phyloP scores from a whole-genome alignment of 1,140 invertebrate species.

The Conus ventricosus region DNA sequence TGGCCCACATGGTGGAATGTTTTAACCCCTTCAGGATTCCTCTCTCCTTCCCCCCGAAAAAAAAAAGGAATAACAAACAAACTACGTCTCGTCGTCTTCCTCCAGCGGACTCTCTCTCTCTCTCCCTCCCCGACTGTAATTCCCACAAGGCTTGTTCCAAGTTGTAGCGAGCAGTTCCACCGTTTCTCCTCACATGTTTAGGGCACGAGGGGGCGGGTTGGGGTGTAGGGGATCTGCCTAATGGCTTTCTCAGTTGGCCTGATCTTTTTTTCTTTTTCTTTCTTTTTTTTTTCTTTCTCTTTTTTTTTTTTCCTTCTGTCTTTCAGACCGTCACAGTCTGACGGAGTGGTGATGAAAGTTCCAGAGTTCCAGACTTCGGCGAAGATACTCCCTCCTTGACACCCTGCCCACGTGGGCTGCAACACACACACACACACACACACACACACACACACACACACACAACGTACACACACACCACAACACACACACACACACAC shows the following conservation, averaged over 20 bases:
- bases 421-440: conserved; percentile 7
- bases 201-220: background rate
- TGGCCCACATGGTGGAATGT: conserved; percentile 25
- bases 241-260: conserved; percentile 16
- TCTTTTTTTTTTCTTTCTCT: background rate
- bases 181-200: background rate
- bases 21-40: background rate
- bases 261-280: background rate
- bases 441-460: background rate
- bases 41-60: background rate
- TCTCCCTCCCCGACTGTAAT: background rate
- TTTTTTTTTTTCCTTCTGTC: background rate
- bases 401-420: background rate
- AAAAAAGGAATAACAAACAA: background rate
- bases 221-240: background rate
- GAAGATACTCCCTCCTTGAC: background rate
- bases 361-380: background rate
- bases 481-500: no score
- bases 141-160: background rate
- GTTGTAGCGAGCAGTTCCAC: background rate
- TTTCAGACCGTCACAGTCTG: background rate
- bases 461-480: background rate
- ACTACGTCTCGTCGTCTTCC: background rate
- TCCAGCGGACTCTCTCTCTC: background rate
- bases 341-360: background rate